These are phyloP conservation scores for Zoanthus sansibaricus DNA, from an alignment of 92 coral and sea anemone genomes.

Conservation along the genomic window DNA sequence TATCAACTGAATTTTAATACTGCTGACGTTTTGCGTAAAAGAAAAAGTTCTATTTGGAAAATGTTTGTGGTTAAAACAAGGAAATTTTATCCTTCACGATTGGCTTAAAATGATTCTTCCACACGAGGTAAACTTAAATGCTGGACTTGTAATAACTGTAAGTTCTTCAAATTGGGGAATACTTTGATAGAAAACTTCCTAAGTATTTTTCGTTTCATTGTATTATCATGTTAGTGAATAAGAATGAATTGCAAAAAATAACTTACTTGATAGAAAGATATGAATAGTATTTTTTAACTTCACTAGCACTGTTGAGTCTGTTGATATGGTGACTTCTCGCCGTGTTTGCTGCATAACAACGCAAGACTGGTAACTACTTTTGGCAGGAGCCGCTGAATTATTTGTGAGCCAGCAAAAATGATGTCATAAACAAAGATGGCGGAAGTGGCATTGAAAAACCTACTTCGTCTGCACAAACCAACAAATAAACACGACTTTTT, in stretches of 20 bases:
- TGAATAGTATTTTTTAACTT: neutral
- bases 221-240: neutral
- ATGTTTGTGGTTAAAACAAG: too few relatives aligned
- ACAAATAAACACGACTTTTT: slow-evolving; percentile 89
- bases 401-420: slow-evolving; percentile 32
- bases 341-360: neutral
- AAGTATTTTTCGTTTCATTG: neutral
- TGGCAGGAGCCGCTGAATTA: slow-evolving; percentile 27
- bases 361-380: slow-evolving; percentile 24
- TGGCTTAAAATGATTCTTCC: too few relatives aligned
- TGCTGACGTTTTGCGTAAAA: too few relatives aligned
- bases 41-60: too few relatives aligned
- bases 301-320: neutral
- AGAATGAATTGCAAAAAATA: neutral
- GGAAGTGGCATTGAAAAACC: slow-evolving; percentile 80
- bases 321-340: slow-evolving; percentile 21
- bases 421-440: slow-evolving; percentile 78
- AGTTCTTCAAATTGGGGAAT: neutral
- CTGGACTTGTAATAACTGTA: neutral
- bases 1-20: too few relatives aligned
- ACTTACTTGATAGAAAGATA: neutral
- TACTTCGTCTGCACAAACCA: slow-evolving; percentile 81
- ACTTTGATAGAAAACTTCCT: neutral
- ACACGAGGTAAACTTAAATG: neutral
- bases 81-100: too few relatives aligned